Percentiles rank a stretch among this genome's conserved stretches.
Evolutionary conservation across 2,888 invertebrate species (phyloP).

Genomic region (Tipula lateralis): DNA sequence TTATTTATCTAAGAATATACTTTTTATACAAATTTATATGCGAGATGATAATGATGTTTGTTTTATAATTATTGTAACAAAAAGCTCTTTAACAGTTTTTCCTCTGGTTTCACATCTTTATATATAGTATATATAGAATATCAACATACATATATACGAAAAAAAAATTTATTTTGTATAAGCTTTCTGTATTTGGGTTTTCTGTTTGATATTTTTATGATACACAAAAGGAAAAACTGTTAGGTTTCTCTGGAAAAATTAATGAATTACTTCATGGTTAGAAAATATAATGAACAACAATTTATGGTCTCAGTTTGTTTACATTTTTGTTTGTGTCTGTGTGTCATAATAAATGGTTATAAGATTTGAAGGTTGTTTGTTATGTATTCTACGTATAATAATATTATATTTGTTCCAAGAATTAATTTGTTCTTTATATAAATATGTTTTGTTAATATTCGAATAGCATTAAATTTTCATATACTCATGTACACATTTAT

Average conservation of each 20-base stretch:
- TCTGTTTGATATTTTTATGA: not conserved
- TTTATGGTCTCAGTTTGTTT: not conserved
- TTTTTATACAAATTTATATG: not conserved
- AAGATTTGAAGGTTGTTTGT: not conserved
- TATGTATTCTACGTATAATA: not conserved
- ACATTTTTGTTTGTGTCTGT: not conserved
- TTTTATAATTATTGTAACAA: not conserved
- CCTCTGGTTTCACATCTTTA: not conserved
- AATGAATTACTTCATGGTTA: slow-evolving; percentile 19
- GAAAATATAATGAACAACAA: not conserved
- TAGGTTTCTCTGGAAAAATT: not conserved
- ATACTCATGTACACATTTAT: not conserved
- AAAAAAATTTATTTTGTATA: not conserved
- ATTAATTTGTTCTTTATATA: not conserved
- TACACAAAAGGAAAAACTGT: not conserved
- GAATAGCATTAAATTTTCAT: not conserved
- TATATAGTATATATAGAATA: not conserved
- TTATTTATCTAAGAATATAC: not conserved
- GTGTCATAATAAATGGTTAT: not conserved
- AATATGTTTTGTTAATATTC: not conserved
- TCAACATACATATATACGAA: not conserved
- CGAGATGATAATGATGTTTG: not conserved
- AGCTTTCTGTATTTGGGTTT: not conserved
- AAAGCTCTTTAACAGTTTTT: not conserved
- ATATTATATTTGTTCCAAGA: not conserved